Base-by-base conservation (phyloP, 2,113 vertebrate genomes). In the Grammomys surdaster region DNA sequence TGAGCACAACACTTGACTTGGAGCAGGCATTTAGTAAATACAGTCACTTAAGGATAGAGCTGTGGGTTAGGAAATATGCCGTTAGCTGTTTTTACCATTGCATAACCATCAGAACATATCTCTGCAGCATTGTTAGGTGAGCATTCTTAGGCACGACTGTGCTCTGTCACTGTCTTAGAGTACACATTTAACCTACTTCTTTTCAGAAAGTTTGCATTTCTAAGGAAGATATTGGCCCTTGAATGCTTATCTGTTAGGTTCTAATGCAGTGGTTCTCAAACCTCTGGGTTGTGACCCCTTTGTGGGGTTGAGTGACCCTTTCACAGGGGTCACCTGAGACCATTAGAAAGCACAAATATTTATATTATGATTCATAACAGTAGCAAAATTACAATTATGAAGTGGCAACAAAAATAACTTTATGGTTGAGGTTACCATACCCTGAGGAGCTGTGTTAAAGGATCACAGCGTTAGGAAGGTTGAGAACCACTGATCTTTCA, bases 201-300 rank as follows among this genome's bases (percentile, higher is more conserved):
- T 93, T 94, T 84, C 43, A 77, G 70, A 73, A 91, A 73, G 73
- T 75, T 89, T 94, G 16, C 33, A 54, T 73, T 80, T 77, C 46
- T 31, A 58, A 65, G 88, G 48, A 70, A 11, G 89, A 84, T 22
- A 1, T 48, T 48, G 33, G 17, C 69, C 46, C 69, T 91, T 46
- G 24, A 78, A 51, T 51, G 76, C 78, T 72, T 22, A 1, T 24
- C 72, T 72, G 28, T 51, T 60, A 9, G 75, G 19, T 40, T 73
- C 51, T 69, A 12, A 33, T 12, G 22, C n/a, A 17, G 58, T 40
- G 7, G 60, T 63, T 84, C 81, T 43, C 13, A 82, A 26, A 26
- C 36, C 20, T 82, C 36, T 82, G 22, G 36, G 20, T 40, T 11
- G 36, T 3, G 11, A 82, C 36, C 22, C 54, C n/a, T 60, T 14